These are phyloP conservation scores for Echinops telfairi DNA, from an alignment of 2,113 vertebrate species.

Conservation along the genomic window DNA sequence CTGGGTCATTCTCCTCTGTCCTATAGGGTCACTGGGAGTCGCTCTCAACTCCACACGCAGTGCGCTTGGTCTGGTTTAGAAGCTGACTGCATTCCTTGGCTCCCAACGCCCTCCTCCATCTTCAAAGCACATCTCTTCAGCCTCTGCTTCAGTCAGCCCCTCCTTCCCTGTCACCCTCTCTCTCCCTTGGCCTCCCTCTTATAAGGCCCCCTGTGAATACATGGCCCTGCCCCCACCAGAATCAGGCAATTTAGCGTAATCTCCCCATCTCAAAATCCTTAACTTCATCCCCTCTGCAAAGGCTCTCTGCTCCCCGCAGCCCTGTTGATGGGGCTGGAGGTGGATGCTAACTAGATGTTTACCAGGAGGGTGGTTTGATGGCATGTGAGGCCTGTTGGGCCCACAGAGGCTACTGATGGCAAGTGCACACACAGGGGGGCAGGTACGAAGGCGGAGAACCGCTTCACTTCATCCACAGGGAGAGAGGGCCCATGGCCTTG, in stretches of 20 bases:
- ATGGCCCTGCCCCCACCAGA: not conserved
- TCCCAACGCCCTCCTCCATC: not conserved
- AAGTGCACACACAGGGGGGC: no score
- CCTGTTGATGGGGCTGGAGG: not conserved
- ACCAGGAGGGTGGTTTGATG: not conserved
- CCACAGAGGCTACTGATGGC: not conserved
- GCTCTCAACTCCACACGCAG: no score
- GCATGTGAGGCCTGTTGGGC: no score
- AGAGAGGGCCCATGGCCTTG: not conserved
- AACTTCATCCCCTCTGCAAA: not conserved
- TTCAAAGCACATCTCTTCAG: not conserved
- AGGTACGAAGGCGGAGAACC: not conserved
- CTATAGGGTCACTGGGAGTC: no score
- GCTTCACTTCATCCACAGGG: not conserved
- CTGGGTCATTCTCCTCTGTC: no score
- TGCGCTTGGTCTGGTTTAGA: not conserved
- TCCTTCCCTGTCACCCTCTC: not conserved
- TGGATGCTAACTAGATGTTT: not conserved
- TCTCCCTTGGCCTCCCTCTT: not conserved
- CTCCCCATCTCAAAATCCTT: not conserved
- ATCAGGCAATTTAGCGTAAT: not conserved
- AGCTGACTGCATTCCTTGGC: not conserved
- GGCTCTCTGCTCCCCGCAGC: not conserved
- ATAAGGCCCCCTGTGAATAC: not conserved
- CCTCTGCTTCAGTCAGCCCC: not conserved